Evolutionary conservation across 2,113 vertebrate genomes (phyloP), one percentile per base, ranked within the genome.

Genomic region (Cairina moschata): DNA sequence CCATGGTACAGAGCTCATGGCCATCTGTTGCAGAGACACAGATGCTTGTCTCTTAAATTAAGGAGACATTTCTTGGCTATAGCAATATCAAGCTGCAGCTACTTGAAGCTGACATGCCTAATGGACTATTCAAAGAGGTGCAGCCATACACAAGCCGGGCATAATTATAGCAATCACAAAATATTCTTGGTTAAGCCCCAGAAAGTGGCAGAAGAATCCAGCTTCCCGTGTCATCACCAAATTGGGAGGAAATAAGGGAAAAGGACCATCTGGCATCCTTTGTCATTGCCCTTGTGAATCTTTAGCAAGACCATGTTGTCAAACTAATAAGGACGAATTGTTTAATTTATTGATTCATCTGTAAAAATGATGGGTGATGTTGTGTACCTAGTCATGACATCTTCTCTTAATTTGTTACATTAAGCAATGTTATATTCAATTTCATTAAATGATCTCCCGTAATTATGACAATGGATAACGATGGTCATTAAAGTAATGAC

Each of bases 401-500:
- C 59, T 87, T 95, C 90, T 83, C 38, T 62, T 90, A 95, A 97
- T 97, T 93, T 96, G 92, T 91, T 95, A 11, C 75, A 95, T 94
- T 90, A 91, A 96, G 44, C 73, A 95, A 82, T 82, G 56, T 77
- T 80, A 91, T 52, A 92, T 88, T 74, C 79, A 75, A 50, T 77
- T 88, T 94, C 90, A 95, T 93, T 97, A 95, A 95, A 36, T 93
- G 54, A 93, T 96, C 55, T 90, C 42, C 81, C 65, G 93, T 96
- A 97, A 97, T 97, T 96, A 97, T 96, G 84, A 92, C 94, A 95
- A 91, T 91, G 90, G 87, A 68, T 96, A 95, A 96, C 6, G 11
- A 85, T 87, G 73, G 93, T 91, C 94, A 95, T 97, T 97, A 97
- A 96, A 97, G 40, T 94, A 97, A 94, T 96, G 86, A 75, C 90